phyloP scores from a whole-genome alignment of 2,888 invertebrate species.

The Heliconius charithonia region DNA sequence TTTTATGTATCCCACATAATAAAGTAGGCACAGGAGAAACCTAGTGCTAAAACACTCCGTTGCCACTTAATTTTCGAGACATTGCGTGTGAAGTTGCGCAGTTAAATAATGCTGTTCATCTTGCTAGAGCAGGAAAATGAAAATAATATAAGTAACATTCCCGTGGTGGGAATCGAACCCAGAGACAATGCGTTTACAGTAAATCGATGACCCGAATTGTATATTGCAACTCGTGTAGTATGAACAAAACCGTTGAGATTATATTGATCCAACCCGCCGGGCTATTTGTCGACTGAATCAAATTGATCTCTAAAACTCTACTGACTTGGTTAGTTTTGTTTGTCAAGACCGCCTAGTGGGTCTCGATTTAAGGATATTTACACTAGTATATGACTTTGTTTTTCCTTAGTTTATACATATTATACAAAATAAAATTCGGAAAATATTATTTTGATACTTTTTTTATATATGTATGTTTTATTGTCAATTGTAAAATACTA shows the following conservation, averaged over 20 bases:
- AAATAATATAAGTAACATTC: too few relatives aligned
- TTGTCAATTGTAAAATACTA: background rate
- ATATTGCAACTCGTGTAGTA: background rate
- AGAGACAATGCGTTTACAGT: background rate
- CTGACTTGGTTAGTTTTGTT: slow-evolving; percentile 43
- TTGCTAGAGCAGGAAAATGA: background rate
- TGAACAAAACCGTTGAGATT: slow-evolving; percentile 13
- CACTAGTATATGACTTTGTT: background rate
- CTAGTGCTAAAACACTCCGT: background rate
- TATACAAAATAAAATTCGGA: background rate
- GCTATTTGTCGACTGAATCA: slow-evolving; percentile 44
- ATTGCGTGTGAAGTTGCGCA: background rate
- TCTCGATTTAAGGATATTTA: slow-evolving; percentile 10
- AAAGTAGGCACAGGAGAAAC: background rate
- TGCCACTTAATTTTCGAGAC: background rate
- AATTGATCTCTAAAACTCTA: slow-evolving; percentile 44
- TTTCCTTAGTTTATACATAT: background rate
- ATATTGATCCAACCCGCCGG: slow-evolving; percentile 18
- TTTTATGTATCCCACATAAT: too few relatives aligned
- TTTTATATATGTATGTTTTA: background rate
- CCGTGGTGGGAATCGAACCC: too few relatives aligned
- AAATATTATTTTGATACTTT: background rate
- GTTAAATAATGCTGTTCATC: background rate
- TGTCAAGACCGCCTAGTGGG: slow-evolving; percentile 42
- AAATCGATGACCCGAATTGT: background rate